Evolutionary conservation across 2,888 invertebrate species (phyloP).

Genomic region (Stenodema calcarata): DNA sequence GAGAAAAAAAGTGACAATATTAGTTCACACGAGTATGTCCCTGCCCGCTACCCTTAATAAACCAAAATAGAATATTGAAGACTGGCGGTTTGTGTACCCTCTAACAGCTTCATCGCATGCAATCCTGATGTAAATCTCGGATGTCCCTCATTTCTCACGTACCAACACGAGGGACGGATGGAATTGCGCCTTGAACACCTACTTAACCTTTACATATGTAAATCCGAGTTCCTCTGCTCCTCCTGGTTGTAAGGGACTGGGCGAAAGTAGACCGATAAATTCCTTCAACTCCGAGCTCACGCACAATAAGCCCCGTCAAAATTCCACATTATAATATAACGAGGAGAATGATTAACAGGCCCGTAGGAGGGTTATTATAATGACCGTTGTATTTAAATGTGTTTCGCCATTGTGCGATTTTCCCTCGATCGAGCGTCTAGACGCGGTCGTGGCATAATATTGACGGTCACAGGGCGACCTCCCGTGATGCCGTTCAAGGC

Average conservation of each 20-base stretch:
- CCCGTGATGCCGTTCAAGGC: background rate
- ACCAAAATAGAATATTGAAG: no score
- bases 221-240: background rate
- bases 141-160: background rate
- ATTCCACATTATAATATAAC: background rate
- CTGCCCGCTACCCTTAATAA: no score
- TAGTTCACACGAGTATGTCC: no score
- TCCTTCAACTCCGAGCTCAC: background rate
- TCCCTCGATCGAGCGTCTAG: background rate
- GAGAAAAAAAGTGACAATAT: no score
- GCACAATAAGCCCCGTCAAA: background rate
- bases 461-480: background rate
- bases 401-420: background rate
- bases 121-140: background rate
- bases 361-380: background rate
- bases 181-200: background rate
- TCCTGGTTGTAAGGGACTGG: background rate
- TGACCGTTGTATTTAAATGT: background rate
- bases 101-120: background rate
- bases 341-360: background rate
- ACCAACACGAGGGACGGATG: background rate
- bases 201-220: constrained; percentile 2
- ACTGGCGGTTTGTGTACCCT: background rate
- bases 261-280: background rate
- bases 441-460: background rate